phyloP scores from a whole-genome alignment of 2,113 vertebrate species.

The Tenrec ecaudatus region DNA sequence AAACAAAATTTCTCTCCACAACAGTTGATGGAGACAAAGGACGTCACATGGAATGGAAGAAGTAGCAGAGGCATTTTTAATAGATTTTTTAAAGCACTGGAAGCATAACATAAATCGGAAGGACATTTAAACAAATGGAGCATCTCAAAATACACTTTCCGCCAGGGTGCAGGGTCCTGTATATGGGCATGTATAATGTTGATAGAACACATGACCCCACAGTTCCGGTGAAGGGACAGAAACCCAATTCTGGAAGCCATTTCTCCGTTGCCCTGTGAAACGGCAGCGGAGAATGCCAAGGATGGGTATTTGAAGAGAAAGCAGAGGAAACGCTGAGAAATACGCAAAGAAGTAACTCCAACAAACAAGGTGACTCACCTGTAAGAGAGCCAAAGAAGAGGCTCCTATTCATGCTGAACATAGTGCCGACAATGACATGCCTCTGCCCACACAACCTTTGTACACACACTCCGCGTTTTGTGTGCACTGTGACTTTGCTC shows the following conservation, averaged over 20 bases:
- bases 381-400: not conserved
- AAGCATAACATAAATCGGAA: not conserved
- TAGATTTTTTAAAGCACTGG: not conserved
- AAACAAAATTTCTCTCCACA: conserved; percentile 69
- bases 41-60: conserved; percentile 55
- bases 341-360: not conserved
- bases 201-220: not conserved
- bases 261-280: conserved; percentile 12
- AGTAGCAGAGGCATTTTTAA: conserved; percentile 24
- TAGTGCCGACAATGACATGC: not conserved
- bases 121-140: conserved; percentile 16
- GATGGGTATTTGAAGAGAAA: not conserved
- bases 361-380: not conserved
- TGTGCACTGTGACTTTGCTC: conserved; percentile 41
- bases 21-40: conserved; percentile 80
- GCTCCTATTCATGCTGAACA: not conserved
- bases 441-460: conserved; percentile 35
- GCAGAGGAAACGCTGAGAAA: not conserved
- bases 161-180: accelerated
- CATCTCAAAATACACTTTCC: not conserved
- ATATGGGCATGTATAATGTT: not conserved
- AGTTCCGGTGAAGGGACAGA: not conserved
- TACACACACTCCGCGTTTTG: conserved; percentile 31
- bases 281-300: not conserved
- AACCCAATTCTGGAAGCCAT: not conserved